Base-by-base conservation (phyloP, 2,888 invertebrate species). In the Phyllotreta cruciferae region DNA sequence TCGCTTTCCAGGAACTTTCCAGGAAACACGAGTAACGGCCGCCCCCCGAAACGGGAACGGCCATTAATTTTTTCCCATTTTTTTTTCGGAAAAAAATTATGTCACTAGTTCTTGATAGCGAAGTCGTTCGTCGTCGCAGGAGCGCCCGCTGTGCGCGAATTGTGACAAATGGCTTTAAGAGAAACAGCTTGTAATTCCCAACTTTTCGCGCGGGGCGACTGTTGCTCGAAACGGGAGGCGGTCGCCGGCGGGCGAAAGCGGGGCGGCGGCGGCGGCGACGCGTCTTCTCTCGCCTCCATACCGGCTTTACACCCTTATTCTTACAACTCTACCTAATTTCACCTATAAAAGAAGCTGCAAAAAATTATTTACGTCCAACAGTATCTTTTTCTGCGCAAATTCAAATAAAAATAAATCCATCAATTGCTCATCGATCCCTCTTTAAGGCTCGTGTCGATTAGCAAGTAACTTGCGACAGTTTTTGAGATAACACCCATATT, bases 151-250 rank as follows among this genome's bases (percentile, higher is more conserved):
- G 63, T 63, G 56, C 54, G 54, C 54, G 56, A 63, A 63, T 63
- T 55, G 57, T 63, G 63, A 63, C 63, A 63, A 63, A 63, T 58
- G 54, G 53, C 58, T 57, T 58, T 58, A 50, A 54, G 63, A 58
- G 57, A 54, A 63, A 63, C 63, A 63, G 63, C 63, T 63, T 63
- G 63, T 63, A 63, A 63, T 62, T 62, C 56, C 56, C 55, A 62
- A 62, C 62, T 62, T 62, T 62, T 62, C 62, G 49, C 35, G 54
- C 47, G 49, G 61, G 55, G 55, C 36, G 61, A 42, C 58, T 58
- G 58, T 41, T 58, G 42, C 42, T 57, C 39, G 14, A 42, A 49
- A 36, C 36, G 45, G 36, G 13, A 45, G 34, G n/a, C 8, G n/a
- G 39, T 24, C 8, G 38, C 14, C 6, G n/a, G 37, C 13, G 36